A percentile compares a stretch with the other conserved stretches of the same genome.
Conservation (phyloP, 2,113 vertebrate species). For the Crotalus viridis region DNA sequence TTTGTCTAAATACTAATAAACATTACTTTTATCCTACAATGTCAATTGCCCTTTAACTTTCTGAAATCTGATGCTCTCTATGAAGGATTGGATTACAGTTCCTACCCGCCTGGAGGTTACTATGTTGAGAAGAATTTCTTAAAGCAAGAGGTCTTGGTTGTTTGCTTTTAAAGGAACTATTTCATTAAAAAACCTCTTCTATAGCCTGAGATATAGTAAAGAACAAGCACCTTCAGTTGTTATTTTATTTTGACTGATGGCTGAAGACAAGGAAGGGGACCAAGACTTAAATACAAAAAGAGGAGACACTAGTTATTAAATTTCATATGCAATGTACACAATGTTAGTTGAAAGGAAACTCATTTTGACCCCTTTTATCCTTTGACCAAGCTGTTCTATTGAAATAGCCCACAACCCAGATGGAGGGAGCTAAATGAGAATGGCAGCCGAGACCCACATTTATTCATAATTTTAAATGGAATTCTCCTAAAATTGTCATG, state of each 20-base stretch:
- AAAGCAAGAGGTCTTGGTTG: conserved; percentile 31
- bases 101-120: conserved; percentile 25
- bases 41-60: not conserved
- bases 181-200: conserved; percentile 8
- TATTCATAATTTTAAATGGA: conserved; percentile 31
- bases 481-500: conserved; percentile 11
- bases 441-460: conserved; percentile 8
- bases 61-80: not conserved
- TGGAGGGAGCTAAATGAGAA: conserved; percentile 28
- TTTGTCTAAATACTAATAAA: not conserved
- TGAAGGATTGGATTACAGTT: not conserved
- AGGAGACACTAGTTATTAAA: conserved; percentile 15
- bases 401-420: conserved; percentile 26
- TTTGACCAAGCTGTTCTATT: conserved; percentile 24
- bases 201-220: conserved; percentile 29
- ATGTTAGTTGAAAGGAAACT: conserved; percentile 22
- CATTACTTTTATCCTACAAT: not conserved
- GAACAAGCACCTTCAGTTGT: not conserved
- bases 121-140: conserved; percentile 46
- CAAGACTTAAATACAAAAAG: not conserved
- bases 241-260: conserved; percentile 38
- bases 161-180: conserved; percentile 26
- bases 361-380: conserved; percentile 22
- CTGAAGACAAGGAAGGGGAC: conserved; percentile 20
- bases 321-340: conserved; percentile 22